Conservation (phyloP, 2,888 invertebrate species). For the Zootermopsis nevadensis region DNA sequence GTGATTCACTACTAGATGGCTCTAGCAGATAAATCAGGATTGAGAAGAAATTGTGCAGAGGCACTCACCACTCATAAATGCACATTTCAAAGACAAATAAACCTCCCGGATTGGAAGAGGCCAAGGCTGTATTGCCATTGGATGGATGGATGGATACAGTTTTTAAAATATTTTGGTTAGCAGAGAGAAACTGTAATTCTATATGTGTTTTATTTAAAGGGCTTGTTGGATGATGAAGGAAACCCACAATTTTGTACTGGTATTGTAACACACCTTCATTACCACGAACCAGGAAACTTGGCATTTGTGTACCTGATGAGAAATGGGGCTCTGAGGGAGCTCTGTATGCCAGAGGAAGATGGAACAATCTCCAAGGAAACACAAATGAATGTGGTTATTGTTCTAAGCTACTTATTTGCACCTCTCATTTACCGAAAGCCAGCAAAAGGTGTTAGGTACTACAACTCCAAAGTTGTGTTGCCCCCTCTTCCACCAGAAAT, state of each 20-base stretch:
- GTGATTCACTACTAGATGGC: too few relatives aligned
- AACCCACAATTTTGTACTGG: conserved; percentile 39
- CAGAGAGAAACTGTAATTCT: neutral
- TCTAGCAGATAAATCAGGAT: too few relatives aligned
- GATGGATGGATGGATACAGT: too few relatives aligned
- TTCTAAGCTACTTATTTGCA: conserved; percentile 44
- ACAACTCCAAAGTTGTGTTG: conserved; percentile 36
- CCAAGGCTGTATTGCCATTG: too few relatives aligned
- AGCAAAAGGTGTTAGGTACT: neutral
- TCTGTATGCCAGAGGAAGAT: conserved; percentile 22
- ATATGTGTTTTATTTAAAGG: conserved; percentile 30
- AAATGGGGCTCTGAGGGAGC: conserved; percentile 34
- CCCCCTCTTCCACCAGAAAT: conserved; percentile 18
- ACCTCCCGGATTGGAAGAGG: too few relatives aligned
- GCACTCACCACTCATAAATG: too few relatives aligned
- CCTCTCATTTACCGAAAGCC: neutral
- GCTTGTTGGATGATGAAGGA: conserved; percentile 42
- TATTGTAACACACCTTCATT: conserved; percentile 46
- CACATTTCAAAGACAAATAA: too few relatives aligned
- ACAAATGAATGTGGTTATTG: conserved; percentile 34
- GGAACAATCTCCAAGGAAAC: conserved; percentile 36
- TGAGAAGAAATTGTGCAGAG: too few relatives aligned
- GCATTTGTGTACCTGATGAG: conserved; percentile 47
- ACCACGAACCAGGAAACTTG: conserved; percentile 50
- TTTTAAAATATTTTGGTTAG: too few relatives aligned